These are phyloP conservation scores for Cataglyphis livida DNA, from an alignment of 2,888 invertebrate species.

Conservation along the genomic window DNA sequence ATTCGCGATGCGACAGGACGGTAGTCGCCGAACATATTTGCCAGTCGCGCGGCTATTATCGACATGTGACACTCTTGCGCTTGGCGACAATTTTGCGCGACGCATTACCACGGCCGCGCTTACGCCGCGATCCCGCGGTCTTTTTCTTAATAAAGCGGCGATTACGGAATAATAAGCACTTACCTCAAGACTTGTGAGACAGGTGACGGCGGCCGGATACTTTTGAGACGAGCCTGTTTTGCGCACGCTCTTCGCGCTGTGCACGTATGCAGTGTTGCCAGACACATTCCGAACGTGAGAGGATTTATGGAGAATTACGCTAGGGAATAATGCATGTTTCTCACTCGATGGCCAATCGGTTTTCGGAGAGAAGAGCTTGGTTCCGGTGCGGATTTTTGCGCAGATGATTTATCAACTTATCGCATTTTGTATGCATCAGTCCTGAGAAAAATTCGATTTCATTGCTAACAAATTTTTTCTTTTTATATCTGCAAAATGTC, in stretches of 20 bases:
- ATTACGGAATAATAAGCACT: conserved; percentile 40
- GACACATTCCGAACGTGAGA: not conserved
- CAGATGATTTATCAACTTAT: no score
- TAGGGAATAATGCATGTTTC: not conserved
- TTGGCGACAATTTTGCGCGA: not conserved
- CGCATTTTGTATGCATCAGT: no score
- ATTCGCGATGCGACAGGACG: not conserved
- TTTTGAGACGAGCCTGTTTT: conserved; percentile 28
- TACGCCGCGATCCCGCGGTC: not conserved
- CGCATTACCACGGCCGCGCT: conserved; percentile 11
- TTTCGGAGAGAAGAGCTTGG: not conserved
- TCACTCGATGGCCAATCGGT: not conserved
- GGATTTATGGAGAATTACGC: not conserved
- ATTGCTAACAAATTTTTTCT: no score
- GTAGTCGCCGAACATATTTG: conserved; percentile 42
- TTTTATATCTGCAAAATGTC: no score
- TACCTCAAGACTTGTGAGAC: conserved; percentile 24
- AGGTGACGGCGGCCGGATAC: conserved; percentile 42
- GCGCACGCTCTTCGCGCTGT: conserved; percentile 48
- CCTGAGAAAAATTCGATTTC: no score
- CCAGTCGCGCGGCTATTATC: not conserved
- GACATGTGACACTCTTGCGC: conserved; percentile 12
- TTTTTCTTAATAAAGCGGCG: not conserved
- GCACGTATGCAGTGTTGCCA: conserved; percentile 22
- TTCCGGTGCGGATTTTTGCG: no score